Percentiles rank a stretch among this genome's conserved stretches.
These are phyloP conservation scores for Mya arenaria DNA, from an alignment of 1,140 invertebrate species.

Conservation along the genomic window DNA sequence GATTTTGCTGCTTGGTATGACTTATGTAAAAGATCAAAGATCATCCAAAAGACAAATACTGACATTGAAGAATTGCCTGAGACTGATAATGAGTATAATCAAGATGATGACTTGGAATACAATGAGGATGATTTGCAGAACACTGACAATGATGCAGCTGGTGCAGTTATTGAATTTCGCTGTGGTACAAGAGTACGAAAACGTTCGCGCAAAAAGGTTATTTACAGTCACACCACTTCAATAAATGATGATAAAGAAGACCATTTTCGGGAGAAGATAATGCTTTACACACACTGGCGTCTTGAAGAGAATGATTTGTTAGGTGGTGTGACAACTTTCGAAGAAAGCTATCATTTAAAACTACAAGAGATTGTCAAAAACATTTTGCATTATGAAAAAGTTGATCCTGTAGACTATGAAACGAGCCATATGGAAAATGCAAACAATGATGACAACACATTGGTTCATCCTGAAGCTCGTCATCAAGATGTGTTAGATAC, in stretches of 20 bases:
- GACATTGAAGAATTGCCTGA: slow-evolving; percentile 23
- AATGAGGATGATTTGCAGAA: not conserved
- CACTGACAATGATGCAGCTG: not conserved
- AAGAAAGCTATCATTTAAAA: slow-evolving; percentile 27
- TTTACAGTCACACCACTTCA: slow-evolving; percentile 16
- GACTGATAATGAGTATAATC: slow-evolving; percentile 23
- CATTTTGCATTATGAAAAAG: not conserved
- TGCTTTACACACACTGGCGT: slow-evolving; percentile 26
- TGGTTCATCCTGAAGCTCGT: not conserved
- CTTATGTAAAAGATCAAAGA: not conserved
- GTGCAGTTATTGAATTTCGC: not conserved
- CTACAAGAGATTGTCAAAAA: slow-evolving; percentile 4
- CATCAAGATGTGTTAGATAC: slow-evolving; percentile 33
- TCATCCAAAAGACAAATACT: not conserved
- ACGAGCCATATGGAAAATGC: not conserved
- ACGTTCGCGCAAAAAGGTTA: slow-evolving; percentile 5
- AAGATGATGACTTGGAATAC: not conserved
- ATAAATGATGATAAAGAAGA: slow-evolving; percentile 34
- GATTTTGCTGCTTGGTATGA: slow-evolving; percentile 47
- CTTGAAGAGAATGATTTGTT: slow-evolving; percentile 28
- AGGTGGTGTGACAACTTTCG: not conserved
- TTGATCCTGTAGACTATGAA: not conserved
- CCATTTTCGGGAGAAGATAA: slow-evolving; percentile 7
- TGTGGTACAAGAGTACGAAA: slow-evolving; percentile 23
- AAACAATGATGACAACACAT: not conserved